phyloP scores from a whole-genome alignment of 2,888 invertebrate species.

The Pristionchus fissidentatus region DNA sequence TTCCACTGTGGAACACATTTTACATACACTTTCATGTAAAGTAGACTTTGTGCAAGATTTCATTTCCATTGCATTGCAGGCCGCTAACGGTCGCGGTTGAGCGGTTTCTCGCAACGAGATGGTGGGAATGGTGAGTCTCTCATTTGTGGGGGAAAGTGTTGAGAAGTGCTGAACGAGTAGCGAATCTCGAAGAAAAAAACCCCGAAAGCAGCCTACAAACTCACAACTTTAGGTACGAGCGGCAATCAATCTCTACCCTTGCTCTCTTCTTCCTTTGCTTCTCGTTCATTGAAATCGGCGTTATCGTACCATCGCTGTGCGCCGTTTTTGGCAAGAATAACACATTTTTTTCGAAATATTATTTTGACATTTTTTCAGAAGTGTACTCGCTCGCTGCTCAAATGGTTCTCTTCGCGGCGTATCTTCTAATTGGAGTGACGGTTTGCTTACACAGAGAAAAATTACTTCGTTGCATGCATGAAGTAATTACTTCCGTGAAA shows the following conservation, averaged over 20 bases:
- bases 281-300: neutral
- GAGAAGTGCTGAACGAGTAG: too few relatives aligned
- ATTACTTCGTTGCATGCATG: too few relatives aligned
- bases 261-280: neutral
- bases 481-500: too few relatives aligned
- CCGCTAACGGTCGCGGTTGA: neutral
- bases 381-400: constrained; percentile 1
- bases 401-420: neutral
- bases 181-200: too few relatives aligned
- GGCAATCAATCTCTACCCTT: neutral
- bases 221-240: constrained; percentile 3
- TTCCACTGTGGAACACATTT: too few relatives aligned
- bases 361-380: neutral
- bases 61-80: too few relatives aligned
- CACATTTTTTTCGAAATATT: neutral
- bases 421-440: neutral
- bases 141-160: too few relatives aligned
- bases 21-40: too few relatives aligned
- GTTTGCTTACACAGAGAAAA: too few relatives aligned
- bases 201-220: too few relatives aligned
- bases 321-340: neutral
- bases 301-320: neutral
- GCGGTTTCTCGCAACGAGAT: constrained; percentile 9
- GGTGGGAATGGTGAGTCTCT: constrained; percentile 9
- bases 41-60: too few relatives aligned